Evolutionary conservation across 2,797 vertebrate species (phyloP).

Genomic region (Sebastes taczanowskii): DNA sequence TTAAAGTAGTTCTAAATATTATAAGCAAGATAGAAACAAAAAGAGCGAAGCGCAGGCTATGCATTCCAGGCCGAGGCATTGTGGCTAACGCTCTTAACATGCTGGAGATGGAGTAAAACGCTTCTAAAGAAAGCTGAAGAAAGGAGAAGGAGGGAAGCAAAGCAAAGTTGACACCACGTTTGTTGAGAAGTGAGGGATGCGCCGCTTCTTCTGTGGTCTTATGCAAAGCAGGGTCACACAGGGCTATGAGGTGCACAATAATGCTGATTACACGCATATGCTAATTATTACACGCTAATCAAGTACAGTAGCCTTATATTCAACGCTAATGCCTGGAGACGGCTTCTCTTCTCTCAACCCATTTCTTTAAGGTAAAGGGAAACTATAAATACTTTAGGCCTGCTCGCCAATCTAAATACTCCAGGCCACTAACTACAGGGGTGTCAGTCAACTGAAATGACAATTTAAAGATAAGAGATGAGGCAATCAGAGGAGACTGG

Average conservation of each 20-base stretch:
- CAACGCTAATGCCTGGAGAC: constrained; percentile 77
- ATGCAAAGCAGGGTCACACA: constrained; percentile 87
- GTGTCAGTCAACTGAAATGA: constrained; percentile 72
- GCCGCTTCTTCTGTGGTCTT: constrained; percentile 81
- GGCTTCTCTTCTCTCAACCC: constrained; percentile 61
- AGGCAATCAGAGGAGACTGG: constrained; percentile 54
- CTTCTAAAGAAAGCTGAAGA: constrained; percentile 73
- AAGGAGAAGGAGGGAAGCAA: constrained; percentile 74
- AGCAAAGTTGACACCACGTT: constrained; percentile 81
- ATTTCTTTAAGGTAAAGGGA: constrained; percentile 73
- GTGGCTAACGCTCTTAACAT: constrained; percentile 53
- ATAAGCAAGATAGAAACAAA: constrained; percentile 15
- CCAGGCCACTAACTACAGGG: constrained; percentile 69
- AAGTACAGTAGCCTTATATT: constrained; percentile 88
- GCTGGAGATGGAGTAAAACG: constrained; percentile 62
- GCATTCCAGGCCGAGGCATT: constrained; percentile 47
- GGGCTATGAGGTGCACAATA: constrained; percentile 86
- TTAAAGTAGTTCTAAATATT: constrained; percentile 44
- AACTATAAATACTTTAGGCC: constrained; percentile 76
- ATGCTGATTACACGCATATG: constrained; percentile 90
- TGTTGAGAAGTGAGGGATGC: constrained; percentile 81
- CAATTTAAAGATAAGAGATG: constrained; percentile 55
- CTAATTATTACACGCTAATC: constrained; percentile 89
- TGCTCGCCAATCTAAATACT: constrained; percentile 57
- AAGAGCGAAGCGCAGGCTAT: constrained; percentile 7